Evolutionary conservation across 2,797 vertebrate species (phyloP), one percentile per base, ranked within the genome.

Genomic region (Cryptoblepharus egeriae): DNA sequence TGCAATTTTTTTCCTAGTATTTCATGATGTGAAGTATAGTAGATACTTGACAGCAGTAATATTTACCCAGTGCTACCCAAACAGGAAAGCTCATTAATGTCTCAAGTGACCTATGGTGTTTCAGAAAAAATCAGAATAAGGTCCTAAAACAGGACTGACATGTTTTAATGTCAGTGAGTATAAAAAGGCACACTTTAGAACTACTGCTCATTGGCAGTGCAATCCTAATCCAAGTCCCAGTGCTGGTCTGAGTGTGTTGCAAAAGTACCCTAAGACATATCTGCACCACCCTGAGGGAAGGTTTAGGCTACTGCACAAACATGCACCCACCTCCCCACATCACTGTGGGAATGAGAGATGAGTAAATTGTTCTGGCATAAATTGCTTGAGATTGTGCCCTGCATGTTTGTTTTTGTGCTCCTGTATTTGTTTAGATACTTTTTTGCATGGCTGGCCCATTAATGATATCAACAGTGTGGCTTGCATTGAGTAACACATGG

Each of bases 41-140:
- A 52, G 9, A 5, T 39, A 5, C 42, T 37, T 77, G 61, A 77
- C 11, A 24, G 28, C 42, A 32, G 55, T 52, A 45, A 26, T 39
- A 69, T 86, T 82, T 85, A 11, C 72, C 52, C 74, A 88, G 82
- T 74, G 30, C 69, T 35, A 82, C 81, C 35, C 85, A 78, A 84
- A 77, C 68, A 71, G 57, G 37, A 89, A 85, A 69, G 74, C 72
- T 30, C 76, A 77, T 84, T 89, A 80, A 85, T 89, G 49, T 80
- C 79, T 87, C 81, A 84, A 75, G 78, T 39, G 39, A 75, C n/a
- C 24, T 57, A 69, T 82, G 88, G 79, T 0, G 0, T 90, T 90
- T 87, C 49, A 84, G 63, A 84, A 89, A 84, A 79, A 68, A 75
- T 87, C 85, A 85, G 74, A 78, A 57, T 35, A 67, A 55, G 10